A percentile compares a stretch with the other conserved stretches of the same genome.
phyloP scores from a whole-genome alignment of 2,113 vertebrate genomes.

The Stegastes partitus region DNA sequence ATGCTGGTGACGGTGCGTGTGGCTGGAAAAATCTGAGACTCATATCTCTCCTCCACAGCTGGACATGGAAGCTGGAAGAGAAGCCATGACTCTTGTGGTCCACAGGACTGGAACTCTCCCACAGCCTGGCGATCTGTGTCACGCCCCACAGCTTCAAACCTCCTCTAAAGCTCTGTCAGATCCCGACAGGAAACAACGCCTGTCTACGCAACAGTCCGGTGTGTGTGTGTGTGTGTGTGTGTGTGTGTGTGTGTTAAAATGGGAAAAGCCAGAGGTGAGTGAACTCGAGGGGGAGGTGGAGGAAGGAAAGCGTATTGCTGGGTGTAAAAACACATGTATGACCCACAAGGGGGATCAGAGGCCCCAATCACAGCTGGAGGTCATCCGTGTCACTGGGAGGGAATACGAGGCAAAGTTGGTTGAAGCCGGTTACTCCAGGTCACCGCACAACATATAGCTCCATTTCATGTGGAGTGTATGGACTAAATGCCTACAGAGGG shows the following conservation, averaged over 20 bases:
- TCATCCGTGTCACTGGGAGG: conserved; percentile 59
- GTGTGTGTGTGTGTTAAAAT: not conserved
- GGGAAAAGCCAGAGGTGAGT: not conserved
- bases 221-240: no score
- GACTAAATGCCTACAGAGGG: conserved; percentile 45
- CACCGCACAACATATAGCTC: conserved; percentile 62
- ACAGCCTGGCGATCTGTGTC: conserved; percentile 46
- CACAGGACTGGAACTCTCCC: conserved; percentile 49
- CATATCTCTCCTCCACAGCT: conserved; percentile 53
- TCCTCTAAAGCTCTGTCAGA: conserved; percentile 41
- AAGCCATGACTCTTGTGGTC: conserved; percentile 31
- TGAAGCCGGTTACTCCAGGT: conserved; percentile 65
- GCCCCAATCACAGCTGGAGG: conserved; percentile 71
- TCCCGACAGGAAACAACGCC: conserved; percentile 22
- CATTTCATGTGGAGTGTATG: conserved; percentile 49
- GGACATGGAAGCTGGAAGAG: conserved; percentile 20
- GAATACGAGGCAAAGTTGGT: conserved; percentile 42
- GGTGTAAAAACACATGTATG: conserved; percentile 65
- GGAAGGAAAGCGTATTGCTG: conserved; percentile 15
- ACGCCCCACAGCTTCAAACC: conserved; percentile 36
- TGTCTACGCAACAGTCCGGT: conserved; percentile 19
- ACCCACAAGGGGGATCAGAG: conserved; percentile 54
- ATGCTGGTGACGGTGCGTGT: conserved; percentile 6
- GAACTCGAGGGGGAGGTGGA: conserved; percentile 6
- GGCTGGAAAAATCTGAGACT: conserved; percentile 27